Evolutionary conservation across 2,888 invertebrate species (phyloP).

Genomic region (Thera obeliscata): DNA sequence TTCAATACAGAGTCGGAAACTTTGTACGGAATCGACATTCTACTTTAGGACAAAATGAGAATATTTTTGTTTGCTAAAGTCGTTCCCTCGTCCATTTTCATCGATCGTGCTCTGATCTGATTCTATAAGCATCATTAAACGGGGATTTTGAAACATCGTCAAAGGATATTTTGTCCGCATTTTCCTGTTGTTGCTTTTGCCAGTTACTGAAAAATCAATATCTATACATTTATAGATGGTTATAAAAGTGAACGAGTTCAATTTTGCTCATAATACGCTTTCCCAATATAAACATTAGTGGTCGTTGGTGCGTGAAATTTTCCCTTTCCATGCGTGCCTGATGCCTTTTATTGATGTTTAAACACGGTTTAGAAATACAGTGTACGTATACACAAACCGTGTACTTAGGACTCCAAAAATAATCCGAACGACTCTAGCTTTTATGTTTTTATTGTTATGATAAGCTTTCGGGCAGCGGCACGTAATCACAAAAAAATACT

Average conservation of each 20-base stretch:
- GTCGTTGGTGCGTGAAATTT: slow-evolving; percentile 57
- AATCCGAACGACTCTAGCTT: not conserved
- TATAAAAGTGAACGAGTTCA: slow-evolving; percentile 56
- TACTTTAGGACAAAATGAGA: slow-evolving; percentile 16
- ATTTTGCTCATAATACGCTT: slow-evolving; percentile 53
- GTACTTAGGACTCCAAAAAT: slow-evolving; percentile 1
- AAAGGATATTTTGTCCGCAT: slow-evolving; percentile 38
- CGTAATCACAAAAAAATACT: not conserved
- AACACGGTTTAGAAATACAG: slow-evolving; percentile 27
- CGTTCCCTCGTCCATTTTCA: slow-evolving; percentile 35
- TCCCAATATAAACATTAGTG: slow-evolving; percentile 65
- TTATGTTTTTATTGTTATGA: slow-evolving; percentile 6
- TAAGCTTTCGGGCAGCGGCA: not conserved
- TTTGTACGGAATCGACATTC: slow-evolving; percentile 15
- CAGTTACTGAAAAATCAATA: slow-evolving; percentile 53
- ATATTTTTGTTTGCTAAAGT: slow-evolving; percentile 26
- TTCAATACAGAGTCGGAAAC: slow-evolving; percentile 18
- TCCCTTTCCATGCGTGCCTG: slow-evolving; percentile 52
- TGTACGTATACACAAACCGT: slow-evolving; percentile 7
- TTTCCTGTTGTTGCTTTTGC: slow-evolving; percentile 37
- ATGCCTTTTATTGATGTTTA: slow-evolving; percentile 33
- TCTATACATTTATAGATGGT: slow-evolving; percentile 42
- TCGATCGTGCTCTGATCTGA: slow-evolving; percentile 36
- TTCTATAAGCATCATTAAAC: slow-evolving; percentile 42
- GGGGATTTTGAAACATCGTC: slow-evolving; percentile 38